Evolutionary conservation across 2,888 invertebrate species (phyloP).

Genomic region (Dynastes tityus): DNA sequence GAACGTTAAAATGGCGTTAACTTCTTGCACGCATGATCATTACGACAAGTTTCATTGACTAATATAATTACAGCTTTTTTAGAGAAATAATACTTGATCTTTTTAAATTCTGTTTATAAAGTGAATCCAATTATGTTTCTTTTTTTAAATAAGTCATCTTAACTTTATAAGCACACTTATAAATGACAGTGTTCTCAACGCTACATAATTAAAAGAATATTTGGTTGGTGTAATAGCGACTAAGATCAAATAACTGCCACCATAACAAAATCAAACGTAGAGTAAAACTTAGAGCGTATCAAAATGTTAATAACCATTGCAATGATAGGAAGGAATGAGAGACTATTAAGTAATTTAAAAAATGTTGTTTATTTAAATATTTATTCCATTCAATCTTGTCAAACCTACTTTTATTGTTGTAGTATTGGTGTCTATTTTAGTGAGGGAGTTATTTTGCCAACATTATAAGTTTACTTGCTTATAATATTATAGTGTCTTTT

Average conservation of each 20-base stretch:
- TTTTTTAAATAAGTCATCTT: constrained; percentile 45
- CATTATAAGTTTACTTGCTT: constrained; percentile 36
- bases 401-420: neutral
- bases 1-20: constrained; percentile 52
- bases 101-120: constrained; percentile 28
- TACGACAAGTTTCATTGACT: constrained; percentile 1
- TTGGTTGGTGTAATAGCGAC: neutral
- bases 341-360: no score
- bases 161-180: constrained; percentile 45
- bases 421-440: neutral
- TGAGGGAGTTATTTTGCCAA: neutral
- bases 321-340: no score
- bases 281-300: neutral
- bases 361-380: neutral
- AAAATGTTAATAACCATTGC: no score
- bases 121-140: neutral
- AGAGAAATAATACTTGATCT: neutral
- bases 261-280: neutral
- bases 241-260: neutral
- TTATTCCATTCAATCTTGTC: neutral
- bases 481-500: constrained; percentile 29
- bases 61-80: constrained; percentile 2
- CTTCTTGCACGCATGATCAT: constrained; percentile 49
- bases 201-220: constrained; percentile 25
- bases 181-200: constrained; percentile 47